phyloP scores from a whole-genome alignment of 1,140 invertebrate species.

The Drosophila burlai region DNA sequence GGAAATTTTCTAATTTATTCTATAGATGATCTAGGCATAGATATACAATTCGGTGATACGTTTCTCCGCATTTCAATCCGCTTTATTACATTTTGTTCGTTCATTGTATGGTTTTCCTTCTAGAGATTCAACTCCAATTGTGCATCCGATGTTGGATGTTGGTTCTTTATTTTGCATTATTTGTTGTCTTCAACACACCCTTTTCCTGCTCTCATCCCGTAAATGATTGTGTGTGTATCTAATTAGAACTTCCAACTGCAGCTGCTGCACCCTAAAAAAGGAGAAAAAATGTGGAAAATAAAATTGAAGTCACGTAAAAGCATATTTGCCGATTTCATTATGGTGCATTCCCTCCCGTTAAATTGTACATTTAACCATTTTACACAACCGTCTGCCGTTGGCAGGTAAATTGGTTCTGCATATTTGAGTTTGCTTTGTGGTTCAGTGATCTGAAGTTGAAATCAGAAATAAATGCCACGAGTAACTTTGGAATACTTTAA shows the following conservation, averaged over 20 bases:
- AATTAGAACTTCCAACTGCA: constrained; percentile 71
- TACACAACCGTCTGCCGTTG: constrained; percentile 38
- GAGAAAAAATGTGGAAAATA: constrained; percentile 42
- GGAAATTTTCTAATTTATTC: constrained; percentile 5
- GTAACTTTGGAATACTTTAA: neutral
- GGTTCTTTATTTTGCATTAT: constrained; percentile 29
- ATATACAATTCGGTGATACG: neutral
- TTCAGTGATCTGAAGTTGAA: constrained; percentile 32
- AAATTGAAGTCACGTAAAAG: constrained; percentile 78
- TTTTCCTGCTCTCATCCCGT: constrained; percentile 33
- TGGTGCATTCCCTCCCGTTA: constrained; percentile 53
- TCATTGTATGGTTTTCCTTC: constrained; percentile 2
- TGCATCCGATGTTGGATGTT: constrained; percentile 13
- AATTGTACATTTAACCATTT: constrained; percentile 49
- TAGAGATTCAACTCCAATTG: constrained; percentile 15
- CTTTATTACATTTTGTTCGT: neutral
- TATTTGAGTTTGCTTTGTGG: constrained; percentile 44
- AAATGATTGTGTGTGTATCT: constrained; percentile 40
- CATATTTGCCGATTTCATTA: constrained; percentile 81
- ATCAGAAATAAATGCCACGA: neutral
- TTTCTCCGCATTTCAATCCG: constrained; percentile 14
- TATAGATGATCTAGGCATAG: neutral
- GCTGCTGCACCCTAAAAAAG: constrained; percentile 70
- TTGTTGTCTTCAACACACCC: constrained; percentile 27
- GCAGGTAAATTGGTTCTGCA: constrained; percentile 42